Conservation (phyloP, 2,113 vertebrate species). For the Ia io region DNA sequence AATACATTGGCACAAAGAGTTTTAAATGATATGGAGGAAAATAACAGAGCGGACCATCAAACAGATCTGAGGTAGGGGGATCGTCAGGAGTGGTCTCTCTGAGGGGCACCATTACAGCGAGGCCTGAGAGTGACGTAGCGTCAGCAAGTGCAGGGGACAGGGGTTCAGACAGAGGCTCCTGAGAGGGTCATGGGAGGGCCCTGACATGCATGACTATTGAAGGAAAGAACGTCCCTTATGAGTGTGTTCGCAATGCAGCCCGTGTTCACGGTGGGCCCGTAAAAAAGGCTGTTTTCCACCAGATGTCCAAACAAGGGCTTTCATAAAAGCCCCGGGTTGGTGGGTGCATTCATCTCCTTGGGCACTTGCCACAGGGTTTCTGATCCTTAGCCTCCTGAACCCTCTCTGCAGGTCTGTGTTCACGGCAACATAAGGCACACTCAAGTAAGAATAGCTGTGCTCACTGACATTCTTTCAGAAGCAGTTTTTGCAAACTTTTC, state of each 20-base stretch:
- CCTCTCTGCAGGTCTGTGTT: conserved; percentile 1
- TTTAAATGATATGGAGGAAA: background rate
- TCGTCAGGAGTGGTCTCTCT: background rate
- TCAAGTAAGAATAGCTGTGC: conserved; percentile 23
- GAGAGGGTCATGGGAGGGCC: no score
- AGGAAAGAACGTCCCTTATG: background rate
- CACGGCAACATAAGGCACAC: conserved; percentile 17
- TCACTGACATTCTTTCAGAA: background rate
- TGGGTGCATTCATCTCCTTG: background rate
- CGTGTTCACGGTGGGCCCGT: background rate
- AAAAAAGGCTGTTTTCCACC: background rate
- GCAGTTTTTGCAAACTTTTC: background rate
- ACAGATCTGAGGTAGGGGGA: background rate
- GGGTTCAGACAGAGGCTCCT: background rate
- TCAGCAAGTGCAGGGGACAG: background rate
- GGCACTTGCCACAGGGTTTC: background rate
- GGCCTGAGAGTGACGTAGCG: background rate
- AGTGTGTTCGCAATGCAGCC: background rate
- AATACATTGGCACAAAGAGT: background rate
- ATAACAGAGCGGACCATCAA: background rate
- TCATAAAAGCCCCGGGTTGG: background rate
- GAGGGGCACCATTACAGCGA: background rate
- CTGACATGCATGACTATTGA: background rate
- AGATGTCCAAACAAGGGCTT: conserved; percentile 11
- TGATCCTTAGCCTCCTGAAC: background rate